These are phyloP conservation scores for Calliphora vomitoria DNA, from an alignment of 2,888 invertebrate genomes.

Conservation along the genomic window DNA sequence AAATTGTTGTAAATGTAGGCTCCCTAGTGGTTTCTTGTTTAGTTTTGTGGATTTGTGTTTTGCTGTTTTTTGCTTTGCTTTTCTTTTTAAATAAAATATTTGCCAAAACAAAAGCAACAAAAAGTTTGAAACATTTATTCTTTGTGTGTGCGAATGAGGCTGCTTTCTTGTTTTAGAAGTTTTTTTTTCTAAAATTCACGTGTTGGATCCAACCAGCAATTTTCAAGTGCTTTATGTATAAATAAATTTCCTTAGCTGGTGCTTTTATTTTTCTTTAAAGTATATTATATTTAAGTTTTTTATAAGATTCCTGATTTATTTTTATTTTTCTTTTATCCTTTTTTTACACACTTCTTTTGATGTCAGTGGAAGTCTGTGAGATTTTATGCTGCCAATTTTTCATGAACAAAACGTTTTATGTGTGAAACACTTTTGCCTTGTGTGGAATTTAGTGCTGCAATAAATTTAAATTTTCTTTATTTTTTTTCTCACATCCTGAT, in stretches of 20 bases:
- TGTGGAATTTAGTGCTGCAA: background rate
- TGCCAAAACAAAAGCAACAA: no score
- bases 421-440: background rate
- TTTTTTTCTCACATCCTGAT: background rate
- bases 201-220: no score
- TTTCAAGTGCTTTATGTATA: background rate
- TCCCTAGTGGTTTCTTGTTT: no score
- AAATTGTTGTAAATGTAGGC: no score
- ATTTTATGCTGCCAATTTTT: slow-evolving; percentile 17
- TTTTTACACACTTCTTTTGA: slow-evolving; percentile 1
- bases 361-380: background rate
- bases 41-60: no score
- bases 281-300: background rate
- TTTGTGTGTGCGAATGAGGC: no score
- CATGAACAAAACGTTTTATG: slow-evolving; percentile 6
- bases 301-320: background rate
- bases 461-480: background rate
- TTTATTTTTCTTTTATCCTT: background rate
- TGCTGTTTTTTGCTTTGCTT: no score
- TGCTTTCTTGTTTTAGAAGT: no score
- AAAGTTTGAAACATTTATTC: no score
- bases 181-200: no score
- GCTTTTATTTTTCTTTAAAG: background rate
- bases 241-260: background rate
- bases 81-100: no score